Evolutionary conservation across 2,888 invertebrate genomes (phyloP).

Genomic region (Spisula subtruncata): DNA sequence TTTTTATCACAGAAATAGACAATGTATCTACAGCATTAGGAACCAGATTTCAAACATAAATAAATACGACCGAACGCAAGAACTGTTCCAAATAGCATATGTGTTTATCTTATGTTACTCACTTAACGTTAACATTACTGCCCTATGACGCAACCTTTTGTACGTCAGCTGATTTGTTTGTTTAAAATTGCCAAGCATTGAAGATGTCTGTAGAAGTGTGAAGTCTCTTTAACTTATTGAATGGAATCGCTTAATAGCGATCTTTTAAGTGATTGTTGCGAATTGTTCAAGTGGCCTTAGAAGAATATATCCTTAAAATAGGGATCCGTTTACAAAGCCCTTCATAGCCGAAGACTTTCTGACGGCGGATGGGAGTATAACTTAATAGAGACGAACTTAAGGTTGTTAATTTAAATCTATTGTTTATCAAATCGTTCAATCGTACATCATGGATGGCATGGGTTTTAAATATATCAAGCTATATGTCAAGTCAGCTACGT

Average conservation of each 20-base stretch:
- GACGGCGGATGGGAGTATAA: neutral
- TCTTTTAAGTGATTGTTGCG: too few relatives aligned
- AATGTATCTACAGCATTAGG: neutral
- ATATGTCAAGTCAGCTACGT: too few relatives aligned
- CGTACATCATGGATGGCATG: neutral
- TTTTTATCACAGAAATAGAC: slow-evolving; percentile 13
- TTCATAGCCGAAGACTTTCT: neutral
- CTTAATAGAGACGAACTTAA: neutral
- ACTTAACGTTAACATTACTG: slow-evolving; percentile 1
- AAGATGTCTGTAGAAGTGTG: slow-evolving; percentile 1
- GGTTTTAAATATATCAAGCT: neutral
- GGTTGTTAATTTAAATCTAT: neutral
- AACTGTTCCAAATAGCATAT: slow-evolving; percentile 1
- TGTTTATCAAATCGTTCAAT: neutral
- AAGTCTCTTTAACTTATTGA: neutral
- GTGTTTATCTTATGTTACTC: slow-evolving; percentile 4
- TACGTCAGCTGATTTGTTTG: neutral
- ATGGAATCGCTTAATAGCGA: neutral
- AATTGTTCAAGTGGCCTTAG: neutral
- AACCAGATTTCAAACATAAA: slow-evolving; percentile 14
- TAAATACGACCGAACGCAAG: neutral
- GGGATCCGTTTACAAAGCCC: neutral
- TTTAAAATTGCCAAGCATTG: neutral
- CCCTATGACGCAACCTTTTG: neutral
- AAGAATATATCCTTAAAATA: neutral